Evolutionary conservation across 2,888 invertebrate genomes (phyloP), one percentile per base, ranked within the genome.

Genomic region (Bhutanitis thaidina): DNA sequence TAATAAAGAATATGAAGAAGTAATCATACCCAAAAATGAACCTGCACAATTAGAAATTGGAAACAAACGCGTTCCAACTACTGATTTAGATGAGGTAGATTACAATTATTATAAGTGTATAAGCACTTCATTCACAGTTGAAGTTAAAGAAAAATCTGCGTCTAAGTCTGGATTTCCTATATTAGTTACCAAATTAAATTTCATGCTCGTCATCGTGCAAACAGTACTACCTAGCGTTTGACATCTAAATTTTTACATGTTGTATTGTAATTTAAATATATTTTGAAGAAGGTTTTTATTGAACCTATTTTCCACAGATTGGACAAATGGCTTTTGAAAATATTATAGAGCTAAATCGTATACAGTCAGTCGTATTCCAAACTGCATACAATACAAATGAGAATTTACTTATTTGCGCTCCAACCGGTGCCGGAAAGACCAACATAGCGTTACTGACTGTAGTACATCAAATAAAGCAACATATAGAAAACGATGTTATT

Each of bases 401-500:
- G 75, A 99, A 99, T 81, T 91, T 99, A 65, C 83, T 99, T 45
- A 97, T 99, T 50, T 99, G 99, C 80, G 99, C 99, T 0, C 99
- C 99, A 0, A 99, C 99, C 0, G 99, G 99, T 3, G 98, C 99
- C 0, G 99, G 99, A 25, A 99, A 99, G 87, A 99, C 99, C 0
- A 99, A 99, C 76, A 97, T 99, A 49, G 99, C 99, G 0, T 92
- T 99, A 89, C 82, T 99, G 39, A 92, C 97, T 0, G 95, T 99
- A 15, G 92, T 98, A 0, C 96, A 98, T 77, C 96, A 97, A 60
- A 93, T 99, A 39, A 94, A 95, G 58, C 93, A 95, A 55, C 94
- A 97, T 73, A 92, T 97, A 43, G 93, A 94, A 61, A 92, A 93
- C 60, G 94, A 95, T 49, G 91, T 95, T 3, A 94, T 98, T 48